phyloP scores from a whole-genome alignment of 1,140 invertebrate genomes.

The Drosophila subobscura region DNA sequence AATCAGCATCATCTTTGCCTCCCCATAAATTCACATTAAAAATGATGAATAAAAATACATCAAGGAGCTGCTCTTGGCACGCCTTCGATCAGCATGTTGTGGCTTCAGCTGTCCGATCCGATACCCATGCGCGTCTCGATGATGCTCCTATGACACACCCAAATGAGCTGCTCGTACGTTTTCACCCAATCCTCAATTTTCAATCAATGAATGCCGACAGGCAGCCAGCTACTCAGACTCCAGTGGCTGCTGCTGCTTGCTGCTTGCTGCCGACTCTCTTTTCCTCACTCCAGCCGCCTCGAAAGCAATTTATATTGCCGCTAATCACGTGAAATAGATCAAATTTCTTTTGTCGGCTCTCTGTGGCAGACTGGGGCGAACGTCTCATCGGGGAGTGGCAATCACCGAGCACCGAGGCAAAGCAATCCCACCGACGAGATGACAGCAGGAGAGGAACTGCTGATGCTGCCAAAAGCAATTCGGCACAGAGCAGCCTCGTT shows the following conservation, averaged over 20 bases:
- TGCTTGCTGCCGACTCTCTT: neutral
- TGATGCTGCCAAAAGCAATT: conserved; percentile 18
- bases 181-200: conserved; percentile 66
- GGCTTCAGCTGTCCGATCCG: neutral
- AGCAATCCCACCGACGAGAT: no score
- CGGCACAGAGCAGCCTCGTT: no score
- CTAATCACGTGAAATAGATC: conserved; percentile 79
- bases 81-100: conserved; percentile 8
- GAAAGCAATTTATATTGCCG: conserved; percentile 72
- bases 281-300: conserved; percentile 18
- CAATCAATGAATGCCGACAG: conserved; percentile 57
- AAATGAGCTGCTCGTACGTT: conserved; percentile 43
- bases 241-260: conserved; percentile 7
- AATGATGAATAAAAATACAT: neutral
- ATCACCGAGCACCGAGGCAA: neutral
- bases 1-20: neutral
- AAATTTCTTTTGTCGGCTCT: conserved; percentile 71
- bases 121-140: conserved; percentile 20
- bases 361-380: neutral
- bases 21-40: neutral
- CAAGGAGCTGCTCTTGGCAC: conserved; percentile 5
- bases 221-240: conserved; percentile 25
- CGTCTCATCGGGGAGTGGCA: neutral
- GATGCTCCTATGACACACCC: conserved; percentile 48
- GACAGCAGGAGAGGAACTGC: conserved; percentile 15